phyloP scores from a whole-genome alignment of 1,140 invertebrate species.

The Holcopasites calliopsidis region DNA sequence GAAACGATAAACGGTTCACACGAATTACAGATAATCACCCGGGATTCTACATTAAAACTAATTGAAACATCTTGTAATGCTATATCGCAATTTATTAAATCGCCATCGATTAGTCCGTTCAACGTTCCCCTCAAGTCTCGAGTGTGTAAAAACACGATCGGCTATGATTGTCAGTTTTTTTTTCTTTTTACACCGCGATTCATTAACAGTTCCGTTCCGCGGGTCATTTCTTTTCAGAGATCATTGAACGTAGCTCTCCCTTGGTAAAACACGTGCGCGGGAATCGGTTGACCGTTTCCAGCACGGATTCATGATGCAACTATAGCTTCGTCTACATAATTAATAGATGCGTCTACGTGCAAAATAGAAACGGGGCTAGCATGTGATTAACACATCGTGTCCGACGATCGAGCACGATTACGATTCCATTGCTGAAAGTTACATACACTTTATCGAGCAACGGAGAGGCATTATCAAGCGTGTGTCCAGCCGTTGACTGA shows the following conservation, averaged over 20 bases:
- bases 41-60: neutral
- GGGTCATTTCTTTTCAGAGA: neutral
- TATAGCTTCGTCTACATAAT: constrained; percentile 67
- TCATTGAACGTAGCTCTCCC: constrained; percentile 32
- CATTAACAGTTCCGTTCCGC: neutral
- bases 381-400: constrained; percentile 67
- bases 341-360: constrained; percentile 68
- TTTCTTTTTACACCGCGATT: neutral
- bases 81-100: neutral
- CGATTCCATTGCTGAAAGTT: constrained; percentile 63
- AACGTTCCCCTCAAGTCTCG: neutral
- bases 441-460: constrained; percentile 50
- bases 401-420: constrained; percentile 60
- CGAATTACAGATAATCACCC: neutral
- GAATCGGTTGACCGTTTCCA: constrained; percentile 27
- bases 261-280: constrained; percentile 27
- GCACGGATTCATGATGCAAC: constrained; percentile 44
- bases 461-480: constrained; percentile 38
- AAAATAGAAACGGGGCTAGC: constrained; percentile 67
- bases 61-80: neutral
- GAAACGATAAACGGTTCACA: neutral
- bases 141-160: neutral
- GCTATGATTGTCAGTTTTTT: neutral
- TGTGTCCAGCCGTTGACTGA: constrained; percentile 37
- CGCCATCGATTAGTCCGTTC: neutral